phyloP scores from a whole-genome alignment of 2,888 invertebrate species.

The Adelphocoris suturalis region DNA sequence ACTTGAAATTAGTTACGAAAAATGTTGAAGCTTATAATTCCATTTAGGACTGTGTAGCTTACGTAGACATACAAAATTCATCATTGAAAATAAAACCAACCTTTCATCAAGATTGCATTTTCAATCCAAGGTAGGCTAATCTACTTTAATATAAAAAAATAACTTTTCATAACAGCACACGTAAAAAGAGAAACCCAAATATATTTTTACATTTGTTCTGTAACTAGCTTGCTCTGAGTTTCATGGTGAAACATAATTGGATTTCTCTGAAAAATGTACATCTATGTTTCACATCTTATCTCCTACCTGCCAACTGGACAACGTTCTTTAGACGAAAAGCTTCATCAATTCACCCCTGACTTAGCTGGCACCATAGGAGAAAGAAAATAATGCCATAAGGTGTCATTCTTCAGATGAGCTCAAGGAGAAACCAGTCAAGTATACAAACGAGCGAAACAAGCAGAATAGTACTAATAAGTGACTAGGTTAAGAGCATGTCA shows the following conservation, averaged over 20 bases:
- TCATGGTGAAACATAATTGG: neutral
- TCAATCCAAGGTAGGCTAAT: neutral
- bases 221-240: too few relatives aligned
- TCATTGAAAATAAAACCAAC: neutral
- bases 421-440: neutral
- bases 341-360: too few relatives aligned
- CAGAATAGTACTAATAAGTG: neutral
- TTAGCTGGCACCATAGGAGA: too few relatives aligned
- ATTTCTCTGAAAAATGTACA: too few relatives aligned
- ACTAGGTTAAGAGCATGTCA: slow-evolving; percentile 5
- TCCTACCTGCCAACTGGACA: too few relatives aligned
- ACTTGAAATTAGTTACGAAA: too few relatives aligned
- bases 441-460: neutral
- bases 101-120: neutral
- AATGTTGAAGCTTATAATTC: neutral
- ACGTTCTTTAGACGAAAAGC: too few relatives aligned
- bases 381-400: too few relatives aligned
- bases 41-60: neutral
- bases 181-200: neutral
- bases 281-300: neutral
- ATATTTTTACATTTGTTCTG: neutral
- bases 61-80: neutral
- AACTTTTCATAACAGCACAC: slow-evolving; percentile 2
- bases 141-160: slow-evolving; percentile 30
- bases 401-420: too few relatives aligned